These are phyloP conservation scores for Scaptomyza pallida DNA, from an alignment of 1,140 invertebrate species.

Conservation along the genomic window DNA sequence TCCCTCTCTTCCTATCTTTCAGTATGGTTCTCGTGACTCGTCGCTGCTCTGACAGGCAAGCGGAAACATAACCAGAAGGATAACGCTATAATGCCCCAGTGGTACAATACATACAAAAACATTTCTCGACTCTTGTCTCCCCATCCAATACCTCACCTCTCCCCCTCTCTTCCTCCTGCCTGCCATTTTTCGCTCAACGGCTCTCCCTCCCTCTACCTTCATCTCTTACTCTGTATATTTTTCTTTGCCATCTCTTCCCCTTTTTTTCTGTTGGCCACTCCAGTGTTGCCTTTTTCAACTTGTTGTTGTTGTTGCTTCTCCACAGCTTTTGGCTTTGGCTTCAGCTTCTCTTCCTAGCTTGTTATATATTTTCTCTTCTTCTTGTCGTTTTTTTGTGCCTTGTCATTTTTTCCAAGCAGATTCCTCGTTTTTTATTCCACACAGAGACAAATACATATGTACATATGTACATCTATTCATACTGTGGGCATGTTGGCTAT, in stretches of 20 bases:
- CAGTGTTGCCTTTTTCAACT: constrained; percentile 47
- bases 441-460: constrained; percentile 4
- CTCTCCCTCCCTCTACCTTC: not conserved
- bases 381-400: constrained; percentile 12
- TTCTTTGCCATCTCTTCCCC: constrained; percentile 13
- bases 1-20: not conserved
- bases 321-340: constrained; percentile 49
- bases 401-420: constrained; percentile 27
- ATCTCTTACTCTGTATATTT: not conserved
- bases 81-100: constrained; percentile 83
- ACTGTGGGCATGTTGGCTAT: constrained; percentile 3
- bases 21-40: not conserved
- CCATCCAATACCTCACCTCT: not conserved
- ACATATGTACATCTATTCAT: not conserved
- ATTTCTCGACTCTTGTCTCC: constrained; percentile 54
- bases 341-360: constrained; percentile 26
- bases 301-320: constrained; percentile 17
- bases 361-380: constrained; percentile 14
- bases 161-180: not conserved
- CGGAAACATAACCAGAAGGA: constrained; percentile 82
- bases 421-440: constrained; percentile 17
- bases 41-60: constrained; percentile 64
- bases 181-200: not conserved
- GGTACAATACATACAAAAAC: constrained; percentile 70
- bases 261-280: constrained; percentile 47